phyloP scores from a whole-genome alignment of 1,140 invertebrate genomes.

The Hyles vespertilio region DNA sequence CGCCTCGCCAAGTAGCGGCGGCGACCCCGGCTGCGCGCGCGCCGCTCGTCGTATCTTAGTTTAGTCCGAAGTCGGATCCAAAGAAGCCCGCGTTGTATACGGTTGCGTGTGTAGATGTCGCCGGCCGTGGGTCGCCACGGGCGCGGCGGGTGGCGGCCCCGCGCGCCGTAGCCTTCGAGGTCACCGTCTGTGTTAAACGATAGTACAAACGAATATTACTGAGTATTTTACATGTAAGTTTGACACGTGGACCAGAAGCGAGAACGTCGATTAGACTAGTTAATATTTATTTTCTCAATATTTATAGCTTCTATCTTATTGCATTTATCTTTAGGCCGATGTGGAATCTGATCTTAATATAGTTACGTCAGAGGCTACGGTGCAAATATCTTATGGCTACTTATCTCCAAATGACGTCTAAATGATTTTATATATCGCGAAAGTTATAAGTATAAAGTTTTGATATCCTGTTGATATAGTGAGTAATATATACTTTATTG shows the following conservation, averaged over 20 bases:
- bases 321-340: conserved; percentile 59
- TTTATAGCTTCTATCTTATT: conserved; percentile 57
- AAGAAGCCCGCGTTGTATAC: conserved; percentile 68
- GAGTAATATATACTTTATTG: conserved; percentile 6
- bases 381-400: not conserved
- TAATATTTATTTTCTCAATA: conserved; percentile 69
- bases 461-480: conserved; percentile 7
- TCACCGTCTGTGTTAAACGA: conserved; percentile 40
- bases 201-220: conserved; percentile 69
- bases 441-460: conserved; percentile 1
- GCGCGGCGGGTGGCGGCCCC: not conserved
- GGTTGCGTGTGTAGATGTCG: conserved; percentile 40
- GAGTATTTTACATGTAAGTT: conserved; percentile 59
- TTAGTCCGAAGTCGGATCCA: conserved; percentile 39
- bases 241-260: conserved; percentile 65
- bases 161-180: conserved; percentile 14
- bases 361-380: conserved; percentile 53
- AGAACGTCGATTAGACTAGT: conserved; percentile 57
- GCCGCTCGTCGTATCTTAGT: conserved; percentile 15
- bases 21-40: conserved; percentile 13
- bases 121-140: conserved; percentile 8
- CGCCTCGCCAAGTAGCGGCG: conserved; percentile 53
- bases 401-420: conserved; percentile 3
- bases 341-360: conserved; percentile 48
- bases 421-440: conserved; percentile 3